A percentile compares a stretch with the other conserved stretches of the same genome.
phyloP scores from a whole-genome alignment of 2,113 vertebrate species.

The Stegostoma tigrinum region DNA sequence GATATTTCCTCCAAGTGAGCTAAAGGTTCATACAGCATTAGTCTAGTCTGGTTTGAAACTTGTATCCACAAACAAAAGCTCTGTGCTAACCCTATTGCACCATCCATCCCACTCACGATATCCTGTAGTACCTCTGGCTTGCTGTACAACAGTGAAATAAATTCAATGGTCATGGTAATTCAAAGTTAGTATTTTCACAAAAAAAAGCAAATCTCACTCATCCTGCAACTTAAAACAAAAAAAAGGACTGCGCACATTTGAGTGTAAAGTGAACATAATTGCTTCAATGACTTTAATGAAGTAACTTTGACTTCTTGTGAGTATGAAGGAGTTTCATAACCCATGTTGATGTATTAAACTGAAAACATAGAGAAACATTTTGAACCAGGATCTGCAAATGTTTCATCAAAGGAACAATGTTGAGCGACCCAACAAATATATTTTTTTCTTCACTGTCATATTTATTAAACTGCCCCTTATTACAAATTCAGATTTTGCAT shows the following conservation, averaged over 20 bases:
- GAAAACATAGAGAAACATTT: not conserved
- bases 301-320: not conserved
- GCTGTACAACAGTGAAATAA: not conserved
- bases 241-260: not conserved
- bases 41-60: not conserved
- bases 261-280: not conserved
- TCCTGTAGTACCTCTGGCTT: not conserved
- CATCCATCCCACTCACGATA: not conserved
- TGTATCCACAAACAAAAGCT: not conserved
- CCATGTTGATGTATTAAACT: not conserved
- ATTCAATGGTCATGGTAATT: not conserved
- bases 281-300: not conserved
- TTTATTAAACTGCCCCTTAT: not conserved
- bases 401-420: not conserved
- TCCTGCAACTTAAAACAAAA: not conserved
- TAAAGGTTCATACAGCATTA: not conserved
- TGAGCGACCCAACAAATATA: constrained; percentile 16
- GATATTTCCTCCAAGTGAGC: not conserved
- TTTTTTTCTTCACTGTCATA: not conserved
- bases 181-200: not conserved
- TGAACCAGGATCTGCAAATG: not conserved
- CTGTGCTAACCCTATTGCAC: not conserved
- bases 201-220: not conserved
- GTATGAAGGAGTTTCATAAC: not conserved
- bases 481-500: not conserved